Base-by-base conservation (phyloP, 2,888 invertebrate genomes). In the Dorcus hopei region DNA sequence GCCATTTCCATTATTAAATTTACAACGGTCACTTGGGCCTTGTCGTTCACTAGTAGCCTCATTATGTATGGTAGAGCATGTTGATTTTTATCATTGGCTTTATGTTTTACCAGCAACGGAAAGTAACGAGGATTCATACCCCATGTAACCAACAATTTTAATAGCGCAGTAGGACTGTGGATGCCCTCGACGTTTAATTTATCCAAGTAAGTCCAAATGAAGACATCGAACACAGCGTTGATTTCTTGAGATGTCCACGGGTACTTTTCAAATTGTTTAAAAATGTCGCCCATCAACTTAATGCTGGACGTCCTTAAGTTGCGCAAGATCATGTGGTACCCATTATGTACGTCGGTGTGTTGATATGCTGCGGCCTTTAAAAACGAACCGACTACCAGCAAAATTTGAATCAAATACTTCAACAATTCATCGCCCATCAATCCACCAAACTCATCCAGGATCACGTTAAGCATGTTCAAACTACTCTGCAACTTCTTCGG, bases 141-240 rank as follows among this genome's bases (percentile, higher is more conserved):
- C 93, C 95, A 97, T 1, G 83, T 80, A 33, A 85, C 80, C 16
- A 96, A 81, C n/a, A 97, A 77, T 74, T 89, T 91, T 14, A 96
- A 77, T 53, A 96, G 79, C 2, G 89, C 85, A 1, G 95, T 93
- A 0, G 95, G 93, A 66, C 87, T 89, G 68, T 91, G 88, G 55
- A 94, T 86, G 8, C 93, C 89, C 73, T 97, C 95, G 49, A 85
- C 80, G 0, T 89, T 85, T 11, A 97, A 77, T 72, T 89, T 91
- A 9, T 84, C 81, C 57, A 93, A 77, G 70, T 87, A 83, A 0
- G 95, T 94, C 88, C 91, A 95, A 8, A 97, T 83, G 49, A 90
- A 86, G 0, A 90, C 86, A 50, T 87, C 81, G 72, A 91, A 95
- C 14, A 95, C 73, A 0, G 89, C 86, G 61, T 87, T 84, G 8